Percentiles rank a stretch among this genome's conserved stretches.
These are phyloP conservation scores for Gymnosoma rotundatum DNA, from an alignment of 2,888 invertebrate genomes.

Conservation along the genomic window DNA sequence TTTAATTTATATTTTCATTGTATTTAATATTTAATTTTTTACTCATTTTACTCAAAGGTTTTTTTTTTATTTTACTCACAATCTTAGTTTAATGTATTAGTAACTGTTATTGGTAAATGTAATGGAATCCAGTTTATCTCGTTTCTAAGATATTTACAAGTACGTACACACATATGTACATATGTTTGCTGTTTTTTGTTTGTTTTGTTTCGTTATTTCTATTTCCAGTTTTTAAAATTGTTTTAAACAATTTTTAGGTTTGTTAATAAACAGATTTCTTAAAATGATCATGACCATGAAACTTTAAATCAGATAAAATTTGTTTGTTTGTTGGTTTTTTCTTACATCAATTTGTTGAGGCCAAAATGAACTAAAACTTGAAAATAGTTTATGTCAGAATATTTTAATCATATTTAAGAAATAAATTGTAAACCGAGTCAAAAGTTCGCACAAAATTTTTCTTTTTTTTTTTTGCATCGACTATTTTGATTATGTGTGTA, in stretches of 20 bases:
- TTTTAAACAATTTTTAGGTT: constrained; percentile 6
- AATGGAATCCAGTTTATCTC: neutral
- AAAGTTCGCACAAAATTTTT: neutral
- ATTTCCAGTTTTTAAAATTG: neutral
- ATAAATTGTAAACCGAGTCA: too few species aligned
- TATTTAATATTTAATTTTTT: neutral
- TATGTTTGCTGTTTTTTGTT: neutral
- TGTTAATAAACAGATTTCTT: constrained; percentile 18
- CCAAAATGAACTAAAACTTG: constrained; percentile 1
- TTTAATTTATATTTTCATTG: constrained; percentile 27
- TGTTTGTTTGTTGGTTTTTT: neutral
- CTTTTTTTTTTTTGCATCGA: neutral
- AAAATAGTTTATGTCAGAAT: neutral
- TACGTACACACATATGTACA: neutral
- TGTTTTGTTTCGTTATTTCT: neutral
- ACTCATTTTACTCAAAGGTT: neutral
- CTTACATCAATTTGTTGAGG: neutral
- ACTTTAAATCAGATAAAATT: constrained; percentile 21
- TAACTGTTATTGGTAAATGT: neutral
- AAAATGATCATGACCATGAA: constrained; percentile 62
- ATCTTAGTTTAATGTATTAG: neutral
- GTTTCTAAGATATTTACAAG: neutral
- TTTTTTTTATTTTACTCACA: constrained; percentile 4
- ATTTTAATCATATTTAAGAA: too few species aligned
- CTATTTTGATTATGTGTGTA: neutral